Base-by-base conservation (phyloP, 1,140 invertebrate genomes). In the Heliconius congener region DNA sequence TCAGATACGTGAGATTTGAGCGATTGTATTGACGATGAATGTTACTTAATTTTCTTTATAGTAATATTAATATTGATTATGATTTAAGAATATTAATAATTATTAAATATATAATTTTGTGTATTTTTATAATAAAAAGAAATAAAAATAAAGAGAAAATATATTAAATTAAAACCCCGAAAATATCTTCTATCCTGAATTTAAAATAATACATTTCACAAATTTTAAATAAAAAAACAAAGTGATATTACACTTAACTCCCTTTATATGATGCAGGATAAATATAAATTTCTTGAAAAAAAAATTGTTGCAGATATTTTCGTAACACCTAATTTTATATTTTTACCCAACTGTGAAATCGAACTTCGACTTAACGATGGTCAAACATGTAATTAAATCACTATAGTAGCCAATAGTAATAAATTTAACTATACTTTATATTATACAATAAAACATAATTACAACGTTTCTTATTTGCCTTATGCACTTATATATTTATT, bases 1-100 rank as follows among this genome's bases (percentile, higher is more conserved):
- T 27, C 60, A 66, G 60, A 13, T 66, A 66, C 60, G 60, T 66
- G 60, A 66, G 19, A 30, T 27, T 27, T 66, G 19, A 60, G 8
- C n/a, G 55, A 23, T 60, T 9, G 27, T 66, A 66, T 66, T 27
- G 11, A 66, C 57, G 55, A 66, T 66, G 27, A 66, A n/a, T 27
- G 60, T 66, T 66, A 66, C 23, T 66, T 66, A 66, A 66, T 66
- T 66, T 66, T 30, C 30, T 70, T 23, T 16, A 55, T 71, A 34
- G 16, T 71, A 42, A 66, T 57, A 76, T 46, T 52, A 52, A 52
- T 18, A 52, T 52, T 52, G 50, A 52, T 19, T 16, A 46, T 46
- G 13, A 16, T n/a, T 50, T 19, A 16, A 46, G 5, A 73, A 39
- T 73, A 39, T n/a, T n/a, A n/a, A 57, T 57, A n/a, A 9, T 9